Conservation (phyloP, 2,888 invertebrate species). For the Drosophila phalerata region DNA sequence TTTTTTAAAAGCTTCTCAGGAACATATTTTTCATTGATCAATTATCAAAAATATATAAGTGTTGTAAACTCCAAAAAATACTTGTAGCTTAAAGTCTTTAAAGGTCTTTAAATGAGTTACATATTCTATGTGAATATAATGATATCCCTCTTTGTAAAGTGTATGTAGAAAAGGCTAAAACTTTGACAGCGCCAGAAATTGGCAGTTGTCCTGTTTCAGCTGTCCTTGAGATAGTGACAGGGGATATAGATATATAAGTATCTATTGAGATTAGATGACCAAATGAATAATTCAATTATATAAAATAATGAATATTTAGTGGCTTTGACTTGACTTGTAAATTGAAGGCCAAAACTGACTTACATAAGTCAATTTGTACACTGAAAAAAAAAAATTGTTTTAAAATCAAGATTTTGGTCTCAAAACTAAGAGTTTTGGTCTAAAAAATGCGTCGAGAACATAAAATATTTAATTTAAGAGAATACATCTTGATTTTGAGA, state of each 20-base stretch:
- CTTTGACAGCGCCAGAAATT: slow-evolving; percentile 6
- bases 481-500: too few relatives aligned
- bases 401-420: too few relatives aligned
- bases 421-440: too few relatives aligned
- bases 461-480: too few relatives aligned
- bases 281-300: slow-evolving; percentile 78
- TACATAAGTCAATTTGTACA: neutral
- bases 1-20: too few relatives aligned
- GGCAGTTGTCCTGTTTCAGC: slow-evolving; percentile 2
- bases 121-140: neutral
- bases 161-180: neutral
- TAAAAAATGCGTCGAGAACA: too few relatives aligned
- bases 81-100: too few relatives aligned
- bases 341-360: slow-evolving; percentile 9
- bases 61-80: too few relatives aligned
- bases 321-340: slow-evolving; percentile 41
- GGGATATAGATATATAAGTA: slow-evolving; percentile 4
- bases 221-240: slow-evolving; percentile 25
- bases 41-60: too few relatives aligned
- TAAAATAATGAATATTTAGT: slow-evolving; percentile 78
- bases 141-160: neutral
- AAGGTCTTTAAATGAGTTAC: neutral
- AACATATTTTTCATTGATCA: too few relatives aligned
- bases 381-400: too few relatives aligned
- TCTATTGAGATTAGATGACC: slow-evolving; percentile 35